Evolutionary conservation across 2,888 invertebrate genomes (phyloP).

Genomic region (Sepiola atlantica): DNA sequence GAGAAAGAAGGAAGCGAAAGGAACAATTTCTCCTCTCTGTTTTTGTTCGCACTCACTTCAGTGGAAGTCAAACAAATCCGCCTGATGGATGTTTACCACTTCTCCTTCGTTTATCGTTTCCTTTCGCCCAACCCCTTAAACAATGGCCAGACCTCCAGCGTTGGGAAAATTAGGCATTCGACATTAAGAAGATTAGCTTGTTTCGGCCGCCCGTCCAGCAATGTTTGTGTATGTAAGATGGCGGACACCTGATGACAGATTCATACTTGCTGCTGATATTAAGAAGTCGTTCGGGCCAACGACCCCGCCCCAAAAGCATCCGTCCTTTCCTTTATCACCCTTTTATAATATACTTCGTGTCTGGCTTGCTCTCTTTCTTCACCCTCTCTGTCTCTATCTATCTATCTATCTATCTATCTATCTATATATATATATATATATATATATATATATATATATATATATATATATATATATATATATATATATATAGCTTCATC

Average conservation of each 20-base stretch:
- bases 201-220: conserved; percentile 16
- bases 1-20: too few relatives aligned
- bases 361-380: background rate
- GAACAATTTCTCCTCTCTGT: too few relatives aligned
- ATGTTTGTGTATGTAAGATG: conserved; percentile 32
- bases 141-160: background rate
- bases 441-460: too few relatives aligned
- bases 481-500: too few relatives aligned
- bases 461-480: too few relatives aligned
- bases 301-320: background rate
- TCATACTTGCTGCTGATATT: background rate
- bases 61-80: background rate
- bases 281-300: background rate
- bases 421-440: too few relatives aligned
- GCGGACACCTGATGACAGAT: conserved; percentile 13
- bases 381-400: background rate
- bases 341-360: background rate
- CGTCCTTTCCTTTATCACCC: background rate
- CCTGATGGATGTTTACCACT: background rate
- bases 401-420: background rate
- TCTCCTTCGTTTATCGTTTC: background rate
- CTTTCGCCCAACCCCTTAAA: background rate
- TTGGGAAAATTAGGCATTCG: background rate
- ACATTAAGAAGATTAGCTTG: background rate
- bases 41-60: background rate